Evolutionary conservation across 2,113 vertebrate species (phyloP).

Genomic region (Sminthopsis crassicaudata): DNA sequence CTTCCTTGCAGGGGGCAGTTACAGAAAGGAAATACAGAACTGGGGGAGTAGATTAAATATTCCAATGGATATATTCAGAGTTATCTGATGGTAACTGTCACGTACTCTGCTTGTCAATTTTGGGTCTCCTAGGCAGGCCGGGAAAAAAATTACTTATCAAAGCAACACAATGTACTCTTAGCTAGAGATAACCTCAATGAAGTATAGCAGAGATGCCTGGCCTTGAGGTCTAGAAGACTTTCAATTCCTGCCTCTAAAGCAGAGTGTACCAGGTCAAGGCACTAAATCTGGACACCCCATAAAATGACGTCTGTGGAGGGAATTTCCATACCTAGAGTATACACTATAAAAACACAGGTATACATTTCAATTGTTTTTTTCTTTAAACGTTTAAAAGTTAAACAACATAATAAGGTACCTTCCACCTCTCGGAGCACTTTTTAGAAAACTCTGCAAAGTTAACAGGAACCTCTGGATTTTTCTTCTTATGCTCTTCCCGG

Average conservation of each 20-base stretch:
- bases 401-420: constrained; percentile 79
- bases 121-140: background rate
- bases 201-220: background rate
- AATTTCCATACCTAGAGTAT: background rate
- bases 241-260: background rate
- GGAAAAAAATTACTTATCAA: background rate
- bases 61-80: background rate
- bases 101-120: background rate
- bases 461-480: constrained; percentile 91
- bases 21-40: background rate
- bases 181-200: background rate
- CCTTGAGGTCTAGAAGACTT: background rate
- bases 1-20: background rate
- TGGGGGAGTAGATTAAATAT: background rate
- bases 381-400: background rate
- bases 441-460: constrained; percentile 94
- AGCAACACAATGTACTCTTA: background rate
- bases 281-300: background rate
- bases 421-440: constrained; percentile 91
- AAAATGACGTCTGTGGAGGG: background rate
- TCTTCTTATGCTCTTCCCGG: constrained; percentile 93
- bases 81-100: background rate
- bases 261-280: background rate
- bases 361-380: background rate
- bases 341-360: background rate